These are phyloP conservation scores for Stichopus chloronotus DNA, from an alignment of 35 echinoderm and acorn worm genomes.

Conservation along the genomic window DNA sequence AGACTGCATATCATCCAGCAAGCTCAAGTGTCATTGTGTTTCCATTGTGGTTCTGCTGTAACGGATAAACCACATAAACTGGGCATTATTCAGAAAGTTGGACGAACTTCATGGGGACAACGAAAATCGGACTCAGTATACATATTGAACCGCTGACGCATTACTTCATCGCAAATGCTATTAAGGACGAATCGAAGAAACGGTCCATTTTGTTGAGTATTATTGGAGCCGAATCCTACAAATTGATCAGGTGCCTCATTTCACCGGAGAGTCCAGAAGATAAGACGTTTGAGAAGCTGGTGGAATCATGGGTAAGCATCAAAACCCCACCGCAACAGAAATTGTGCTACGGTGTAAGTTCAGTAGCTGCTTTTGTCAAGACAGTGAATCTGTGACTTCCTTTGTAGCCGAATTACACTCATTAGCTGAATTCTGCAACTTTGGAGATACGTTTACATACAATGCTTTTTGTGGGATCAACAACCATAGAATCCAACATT, in stretches of 20 bases:
- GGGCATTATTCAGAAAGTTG: slow-evolving; percentile 21
- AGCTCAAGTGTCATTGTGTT: no score
- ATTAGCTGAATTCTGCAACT: slow-evolving; percentile 43
- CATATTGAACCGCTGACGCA: slow-evolving; percentile 43
- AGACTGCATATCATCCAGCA: no score
- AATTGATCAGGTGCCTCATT: slow-evolving; percentile 46
- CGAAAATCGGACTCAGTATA: slow-evolving; percentile 20
- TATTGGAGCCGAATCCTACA: slow-evolving; percentile 35
- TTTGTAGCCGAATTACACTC: slow-evolving; percentile 52
- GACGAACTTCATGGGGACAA: slow-evolving; percentile 26
- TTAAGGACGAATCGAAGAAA: slow-evolving; percentile 38
- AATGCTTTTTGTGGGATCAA: background rate
- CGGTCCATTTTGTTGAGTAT: slow-evolving; percentile 32
- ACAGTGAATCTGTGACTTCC: slow-evolving; percentile 54
- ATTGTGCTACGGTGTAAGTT: slow-evolving; percentile 69
- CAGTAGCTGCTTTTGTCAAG: slow-evolving; percentile 32
- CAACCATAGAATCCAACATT: background rate
- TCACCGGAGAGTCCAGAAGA: slow-evolving; percentile 56
- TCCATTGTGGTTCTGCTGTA: no score
- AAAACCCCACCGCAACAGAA: slow-evolving; percentile 18
- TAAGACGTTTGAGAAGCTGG: slow-evolving; percentile 46
- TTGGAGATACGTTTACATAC: background rate
- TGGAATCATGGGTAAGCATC: slow-evolving; percentile 58
- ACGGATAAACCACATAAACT: no score
- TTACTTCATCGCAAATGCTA: slow-evolving; percentile 63